phyloP scores from a whole-genome alignment of 2,113 vertebrate genomes.

The Osmerus mordax region DNA sequence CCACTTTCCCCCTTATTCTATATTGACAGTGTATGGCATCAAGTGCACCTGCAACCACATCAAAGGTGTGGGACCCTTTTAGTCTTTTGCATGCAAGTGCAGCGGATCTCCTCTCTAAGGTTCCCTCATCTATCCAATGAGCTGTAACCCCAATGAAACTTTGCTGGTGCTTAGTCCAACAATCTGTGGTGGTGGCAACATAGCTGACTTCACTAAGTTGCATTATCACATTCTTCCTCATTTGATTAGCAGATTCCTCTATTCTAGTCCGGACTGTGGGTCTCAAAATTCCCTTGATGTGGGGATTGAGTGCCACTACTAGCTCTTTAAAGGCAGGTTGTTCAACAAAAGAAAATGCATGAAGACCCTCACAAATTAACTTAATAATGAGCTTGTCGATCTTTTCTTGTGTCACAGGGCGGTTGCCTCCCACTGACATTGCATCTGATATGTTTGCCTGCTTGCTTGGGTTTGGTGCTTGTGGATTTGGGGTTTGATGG shows the following conservation, averaged over 20 bases:
- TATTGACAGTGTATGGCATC: constrained; percentile 25
- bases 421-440: constrained; percentile 24
- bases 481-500: too few relatives aligned
- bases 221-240: constrained; percentile 26
- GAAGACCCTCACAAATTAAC: too few relatives aligned
- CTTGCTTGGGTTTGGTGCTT: constrained; percentile 11
- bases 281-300: constrained; percentile 25
- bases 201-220: constrained; percentile 12
- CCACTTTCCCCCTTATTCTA: constrained; percentile 24
- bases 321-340: constrained; percentile 30
- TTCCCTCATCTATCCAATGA: too few relatives aligned
- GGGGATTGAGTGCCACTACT: constrained; percentile 14
- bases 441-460: constrained; percentile 29
- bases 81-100: too few relatives aligned
- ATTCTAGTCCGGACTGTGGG: constrained; percentile 26
- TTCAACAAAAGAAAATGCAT: too few relatives aligned
- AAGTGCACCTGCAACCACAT: constrained; percentile 18
- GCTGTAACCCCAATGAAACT: too few relatives aligned
- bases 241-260: constrained; percentile 12
- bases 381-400: constrained; percentile 34
- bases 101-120: too few relatives aligned
- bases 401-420: constrained; percentile 27
- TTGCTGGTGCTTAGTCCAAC: too few relatives aligned
- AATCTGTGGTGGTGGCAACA: not conserved
- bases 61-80: not conserved